Evolutionary conservation across 2,797 vertebrate genomes (phyloP).

Genomic region (Tachyglossus aculeatus): DNA sequence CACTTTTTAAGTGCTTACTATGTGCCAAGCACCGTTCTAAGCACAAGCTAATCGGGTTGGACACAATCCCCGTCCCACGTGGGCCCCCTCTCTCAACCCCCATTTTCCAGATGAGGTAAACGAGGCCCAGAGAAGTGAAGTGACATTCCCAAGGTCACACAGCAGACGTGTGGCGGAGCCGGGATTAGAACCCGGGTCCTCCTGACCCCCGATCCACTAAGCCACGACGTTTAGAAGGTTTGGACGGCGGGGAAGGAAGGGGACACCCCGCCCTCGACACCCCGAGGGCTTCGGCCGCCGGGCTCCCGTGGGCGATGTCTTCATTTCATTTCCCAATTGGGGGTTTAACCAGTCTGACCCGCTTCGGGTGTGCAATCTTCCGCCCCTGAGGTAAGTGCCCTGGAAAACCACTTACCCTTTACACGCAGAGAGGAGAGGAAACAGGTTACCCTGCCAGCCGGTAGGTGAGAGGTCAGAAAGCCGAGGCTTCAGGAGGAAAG

Average conservation of each 20-base stretch:
- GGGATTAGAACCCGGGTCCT: no score
- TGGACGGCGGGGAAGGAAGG: neutral
- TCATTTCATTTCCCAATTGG: neutral
- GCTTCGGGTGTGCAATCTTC: neutral
- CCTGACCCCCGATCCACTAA: neutral
- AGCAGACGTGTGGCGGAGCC: no score
- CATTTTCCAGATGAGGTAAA: no score
- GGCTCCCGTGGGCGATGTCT: no score
- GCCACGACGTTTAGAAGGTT: no score
- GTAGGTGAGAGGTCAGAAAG: neutral
- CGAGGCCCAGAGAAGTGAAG: no score
- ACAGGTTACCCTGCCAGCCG: neutral
- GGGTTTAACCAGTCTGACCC: neutral
- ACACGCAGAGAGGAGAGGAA: neutral
- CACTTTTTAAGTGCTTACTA: no score
- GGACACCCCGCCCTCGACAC: neutral
- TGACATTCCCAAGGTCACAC: no score
- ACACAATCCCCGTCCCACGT: no score
- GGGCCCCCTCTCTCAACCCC: no score
- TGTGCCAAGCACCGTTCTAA: no score
- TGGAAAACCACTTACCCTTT: neutral
- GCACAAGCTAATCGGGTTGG: no score
- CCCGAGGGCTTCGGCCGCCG: neutral
- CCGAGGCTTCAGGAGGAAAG: neutral
- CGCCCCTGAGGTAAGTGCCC: neutral